Percentiles rank a stretch among this genome's conserved stretches.
Evolutionary conservation across 2,113 vertebrate species (phyloP).

Genomic region (Uria lomvia): DNA sequence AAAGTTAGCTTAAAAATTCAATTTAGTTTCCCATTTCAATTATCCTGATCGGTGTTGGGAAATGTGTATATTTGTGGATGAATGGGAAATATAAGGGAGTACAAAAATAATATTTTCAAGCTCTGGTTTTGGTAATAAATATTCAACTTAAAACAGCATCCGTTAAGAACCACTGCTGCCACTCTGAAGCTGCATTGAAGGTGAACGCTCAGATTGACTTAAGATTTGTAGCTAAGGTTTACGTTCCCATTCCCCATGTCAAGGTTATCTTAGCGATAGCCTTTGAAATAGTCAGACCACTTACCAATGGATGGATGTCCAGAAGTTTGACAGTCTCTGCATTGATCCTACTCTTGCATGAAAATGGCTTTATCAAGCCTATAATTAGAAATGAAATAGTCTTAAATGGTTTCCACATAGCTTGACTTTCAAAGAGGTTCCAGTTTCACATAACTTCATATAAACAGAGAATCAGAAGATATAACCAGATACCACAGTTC

Average conservation of each 20-base stretch:
- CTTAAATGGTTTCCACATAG: slow-evolving; percentile 70
- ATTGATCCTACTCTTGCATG: slow-evolving; percentile 58
- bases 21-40: neutral
- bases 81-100: neutral
- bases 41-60: neutral
- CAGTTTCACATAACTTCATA: slow-evolving; percentile 70
- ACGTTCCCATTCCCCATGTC: neutral
- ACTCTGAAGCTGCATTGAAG: neutral
- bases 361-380: slow-evolving; percentile 70
- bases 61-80: neutral
- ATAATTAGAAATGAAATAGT: slow-evolving; percentile 77
- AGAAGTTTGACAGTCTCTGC: slow-evolving; percentile 55
- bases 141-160: neutral
- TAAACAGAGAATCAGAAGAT: slow-evolving; percentile 74
- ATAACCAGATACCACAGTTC: slow-evolving; percentile 70
- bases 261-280: slow-evolving; percentile 67
- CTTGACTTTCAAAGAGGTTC: slow-evolving; percentile 73
- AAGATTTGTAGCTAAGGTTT: neutral
- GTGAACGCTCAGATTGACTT: neutral
- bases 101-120: neutral
- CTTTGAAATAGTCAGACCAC: slow-evolving; percentile 57
- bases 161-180: neutral
- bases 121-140: neutral
- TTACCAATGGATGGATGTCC: slow-evolving; percentile 29
- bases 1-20: neutral